These are phyloP conservation scores for Lamellibrachia columna DNA, from an alignment of 2,888 invertebrate species.

Conservation along the genomic window DNA sequence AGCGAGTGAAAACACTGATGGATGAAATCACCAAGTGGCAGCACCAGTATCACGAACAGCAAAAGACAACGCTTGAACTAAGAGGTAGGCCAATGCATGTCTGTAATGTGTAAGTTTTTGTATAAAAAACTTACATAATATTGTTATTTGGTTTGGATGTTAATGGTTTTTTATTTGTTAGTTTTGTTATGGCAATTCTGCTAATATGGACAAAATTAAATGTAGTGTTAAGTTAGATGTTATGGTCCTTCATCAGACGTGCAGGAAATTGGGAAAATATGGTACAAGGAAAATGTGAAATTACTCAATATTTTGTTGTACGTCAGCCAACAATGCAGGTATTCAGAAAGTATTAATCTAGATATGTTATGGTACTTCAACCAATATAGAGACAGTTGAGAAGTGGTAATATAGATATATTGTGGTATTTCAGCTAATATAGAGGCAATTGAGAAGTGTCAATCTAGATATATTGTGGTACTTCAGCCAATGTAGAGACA, in stretches of 20 bases:
- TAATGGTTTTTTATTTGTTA: not conserved
- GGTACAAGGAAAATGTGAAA: not conserved
- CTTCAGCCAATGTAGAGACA: conserved; percentile 21
- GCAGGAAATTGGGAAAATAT: not conserved
- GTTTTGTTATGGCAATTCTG: not conserved
- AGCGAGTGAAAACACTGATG: conserved; percentile 38
- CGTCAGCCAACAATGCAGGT: not conserved
- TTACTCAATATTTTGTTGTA: not conserved
- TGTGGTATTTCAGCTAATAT: not conserved
- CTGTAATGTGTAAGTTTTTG: not conserved
- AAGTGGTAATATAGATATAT: not conserved
- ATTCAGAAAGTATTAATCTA: not conserved
- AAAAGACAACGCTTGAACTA: conserved; percentile 41
- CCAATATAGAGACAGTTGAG: not conserved
- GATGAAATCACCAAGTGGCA: conserved; percentile 48
- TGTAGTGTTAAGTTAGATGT: not conserved
- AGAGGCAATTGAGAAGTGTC: not conserved
- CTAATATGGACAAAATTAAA: not conserved
- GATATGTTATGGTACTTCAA: not conserved
- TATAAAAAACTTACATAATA: not conserved
- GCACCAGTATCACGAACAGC: conserved; percentile 48
- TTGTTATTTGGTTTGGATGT: not conserved
- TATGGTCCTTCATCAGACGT: too few relatives aligned
- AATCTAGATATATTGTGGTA: conserved; percentile 17
- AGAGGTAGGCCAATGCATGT: conserved; percentile 38